A percentile compares a stretch with the other conserved stretches of the same genome.
phyloP scores from a whole-genome alignment of 2,797 vertebrate genomes.

The Distichodus sexfasciatus region DNA sequence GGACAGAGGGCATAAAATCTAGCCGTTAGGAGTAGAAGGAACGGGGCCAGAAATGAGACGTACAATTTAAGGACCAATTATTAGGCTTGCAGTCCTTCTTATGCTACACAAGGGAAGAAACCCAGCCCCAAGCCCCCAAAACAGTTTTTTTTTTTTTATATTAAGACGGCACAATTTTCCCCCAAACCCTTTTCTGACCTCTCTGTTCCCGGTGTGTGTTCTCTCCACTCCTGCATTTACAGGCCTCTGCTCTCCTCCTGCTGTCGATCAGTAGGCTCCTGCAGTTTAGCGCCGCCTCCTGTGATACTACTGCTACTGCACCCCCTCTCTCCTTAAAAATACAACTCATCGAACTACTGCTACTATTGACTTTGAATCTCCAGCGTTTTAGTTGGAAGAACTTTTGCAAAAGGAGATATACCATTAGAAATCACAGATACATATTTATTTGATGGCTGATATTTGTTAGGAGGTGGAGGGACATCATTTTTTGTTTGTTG shows the following conservation, averaged over 20 bases:
- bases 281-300: conserved; percentile 56
- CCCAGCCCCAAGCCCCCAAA: neutral
- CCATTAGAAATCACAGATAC: conserved; percentile 64
- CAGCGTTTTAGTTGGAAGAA: conserved; percentile 82
- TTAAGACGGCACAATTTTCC: conserved; percentile 45
- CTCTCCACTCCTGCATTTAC: conserved; percentile 18
- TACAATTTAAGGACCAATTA: conserved; percentile 50
- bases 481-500: conserved; percentile 46
- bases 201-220: conserved; percentile 46
- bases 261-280: conserved; percentile 47
- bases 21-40: neutral
- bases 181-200: conserved; percentile 44
- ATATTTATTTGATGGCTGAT: conserved; percentile 74
- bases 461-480: conserved; percentile 63
- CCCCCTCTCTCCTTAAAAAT: conserved; percentile 73
- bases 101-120: neutral
- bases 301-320: conserved; percentile 77
- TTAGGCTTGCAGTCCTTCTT: conserved; percentile 36
- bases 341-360: conserved; percentile 69
- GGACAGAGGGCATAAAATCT: conserved; percentile 40
- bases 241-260: conserved; percentile 40
- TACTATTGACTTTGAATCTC: conserved; percentile 67
- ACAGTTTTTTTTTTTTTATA: neutral
- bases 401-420: conserved; percentile 50
- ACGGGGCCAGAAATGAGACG: conserved; percentile 16